Base-by-base conservation (phyloP, 1,140 invertebrate genomes). In the Homarus americanus region DNA sequence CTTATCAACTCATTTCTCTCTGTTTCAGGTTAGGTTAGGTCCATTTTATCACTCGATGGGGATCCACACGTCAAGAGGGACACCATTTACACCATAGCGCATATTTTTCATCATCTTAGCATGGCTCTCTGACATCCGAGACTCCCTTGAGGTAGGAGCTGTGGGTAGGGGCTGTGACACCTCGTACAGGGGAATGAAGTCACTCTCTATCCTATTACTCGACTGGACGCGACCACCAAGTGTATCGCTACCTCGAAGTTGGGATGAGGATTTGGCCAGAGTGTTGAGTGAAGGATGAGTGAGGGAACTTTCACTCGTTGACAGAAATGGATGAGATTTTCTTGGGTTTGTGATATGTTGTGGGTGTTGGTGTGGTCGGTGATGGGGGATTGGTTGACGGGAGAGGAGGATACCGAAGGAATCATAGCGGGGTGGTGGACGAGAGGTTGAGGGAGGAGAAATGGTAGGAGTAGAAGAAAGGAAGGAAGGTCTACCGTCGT, bases 41-140 rank as follows among this genome's bases (percentile, higher is more conserved):
- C n/a, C n/a, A n/a, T n/a, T n/a, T n/a, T n/a, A n/a, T n/a, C n/a
- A n/a, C 53, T 58, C 10, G 20, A 90, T 90, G 2, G 88, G 88
- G 40, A 90, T 90, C 88, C 88, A 90, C 0, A 90, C 58, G 53
- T 90, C 80, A 2, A 90, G 88, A 15, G 82, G 88, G n/a, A 63
- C 82, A 17, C 88, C 88, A 76, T 83, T 49, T 5, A 90, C 44
- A 0, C 88, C 88, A 58, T 76, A 90, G 7, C 38, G 63, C 80
- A 90, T 76, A 72, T 90, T 76, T 49, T 72, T 73, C 80, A 90
- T 73, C 69, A 90, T 73, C 80, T 75, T 53, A 1, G 88, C 88
- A 36, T 84, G 82, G 44, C 88, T 90, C 80, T 90, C 88, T 34
- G 88, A 90, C 7, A 90, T 36, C 32, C 69, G 40, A n/a, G 73